Conservation (phyloP, 2,888 invertebrate genomes). For the Rosalia funebris region DNA sequence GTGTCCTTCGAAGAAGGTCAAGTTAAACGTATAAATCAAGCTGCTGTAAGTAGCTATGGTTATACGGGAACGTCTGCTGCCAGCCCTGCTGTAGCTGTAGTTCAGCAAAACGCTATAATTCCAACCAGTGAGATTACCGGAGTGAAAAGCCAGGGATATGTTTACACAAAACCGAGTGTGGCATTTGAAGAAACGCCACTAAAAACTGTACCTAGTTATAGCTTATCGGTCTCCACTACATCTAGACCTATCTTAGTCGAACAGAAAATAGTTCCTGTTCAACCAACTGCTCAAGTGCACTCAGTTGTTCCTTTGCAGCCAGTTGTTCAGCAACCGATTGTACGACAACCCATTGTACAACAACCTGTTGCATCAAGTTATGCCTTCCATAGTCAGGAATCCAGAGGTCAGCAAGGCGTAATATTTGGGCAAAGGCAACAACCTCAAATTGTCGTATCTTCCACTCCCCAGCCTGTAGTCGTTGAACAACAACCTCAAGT, state of each 20-base stretch:
- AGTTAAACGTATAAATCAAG: neutral
- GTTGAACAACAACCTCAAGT: slow-evolving; percentile 35
- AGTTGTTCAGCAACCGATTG: neutral
- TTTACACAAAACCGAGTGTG: slow-evolving; percentile 54
- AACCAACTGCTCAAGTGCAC: neutral
- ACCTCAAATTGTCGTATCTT: slow-evolving; percentile 26
- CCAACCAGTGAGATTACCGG: slow-evolving; percentile 1
- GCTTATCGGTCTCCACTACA: slow-evolving; percentile 1
- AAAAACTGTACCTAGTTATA: slow-evolving; percentile 3
- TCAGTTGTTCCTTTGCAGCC: neutral
- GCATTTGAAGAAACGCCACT: slow-evolving; percentile 59
- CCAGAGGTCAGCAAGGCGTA: slow-evolving; percentile 24
- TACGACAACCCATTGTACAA: neutral
- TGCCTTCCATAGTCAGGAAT: slow-evolving; percentile 13
- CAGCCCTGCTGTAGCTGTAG: slow-evolving; percentile 21
- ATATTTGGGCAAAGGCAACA: slow-evolving; percentile 27
- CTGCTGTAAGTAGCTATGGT: neutral
- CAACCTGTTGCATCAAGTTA: slow-evolving; percentile 10
- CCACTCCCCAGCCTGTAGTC: slow-evolving; percentile 31
- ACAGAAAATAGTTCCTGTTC: slow-evolving; percentile 3
- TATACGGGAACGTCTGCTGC: slow-evolving; percentile 21
- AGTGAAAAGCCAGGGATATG: slow-evolving; percentile 52
- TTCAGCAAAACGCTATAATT: slow-evolving; percentile 7
- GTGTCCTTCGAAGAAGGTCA: slow-evolving; percentile 37
- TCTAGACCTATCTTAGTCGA: neutral